Conservation (phyloP, 2,797 vertebrate genomes). For the Pangasius mekongensis region DNA sequence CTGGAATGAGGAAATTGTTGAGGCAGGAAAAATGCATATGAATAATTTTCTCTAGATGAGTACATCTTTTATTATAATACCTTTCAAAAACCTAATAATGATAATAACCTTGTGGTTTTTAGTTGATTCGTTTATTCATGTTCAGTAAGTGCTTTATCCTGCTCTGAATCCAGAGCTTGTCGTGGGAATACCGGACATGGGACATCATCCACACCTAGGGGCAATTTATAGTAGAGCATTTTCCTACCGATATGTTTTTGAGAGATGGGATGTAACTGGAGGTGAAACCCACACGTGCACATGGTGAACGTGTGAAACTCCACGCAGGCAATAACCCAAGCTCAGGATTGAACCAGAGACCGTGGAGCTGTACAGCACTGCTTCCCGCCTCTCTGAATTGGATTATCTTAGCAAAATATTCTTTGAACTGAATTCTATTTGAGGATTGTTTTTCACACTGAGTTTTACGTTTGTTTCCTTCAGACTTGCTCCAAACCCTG, state of each 20-base stretch:
- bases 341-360: not conserved
- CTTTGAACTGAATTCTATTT: conserved; percentile 30
- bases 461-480: conserved; percentile 38
- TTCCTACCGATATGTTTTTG: not conserved
- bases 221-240: not conserved
- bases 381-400: not conserved
- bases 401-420: conserved; percentile 18
- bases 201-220: not conserved
- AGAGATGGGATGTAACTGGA: not conserved
- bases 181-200: not conserved
- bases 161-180: not conserved
- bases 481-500: conserved; percentile 30
- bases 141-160: not conserved
- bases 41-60: not conserved
- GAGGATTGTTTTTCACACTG: conserved; percentile 19
- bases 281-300: not conserved
- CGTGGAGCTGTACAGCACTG: not conserved
- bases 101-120: not conserved
- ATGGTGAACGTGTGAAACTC: not conserved
- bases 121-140: not conserved
- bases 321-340: not conserved
- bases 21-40: not conserved
- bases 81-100: not conserved
- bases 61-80: not conserved
- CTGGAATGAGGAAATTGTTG: not conserved